Evolutionary conservation across 2,888 invertebrate genomes (phyloP).

Genomic region (Orgyia antiqua): DNA sequence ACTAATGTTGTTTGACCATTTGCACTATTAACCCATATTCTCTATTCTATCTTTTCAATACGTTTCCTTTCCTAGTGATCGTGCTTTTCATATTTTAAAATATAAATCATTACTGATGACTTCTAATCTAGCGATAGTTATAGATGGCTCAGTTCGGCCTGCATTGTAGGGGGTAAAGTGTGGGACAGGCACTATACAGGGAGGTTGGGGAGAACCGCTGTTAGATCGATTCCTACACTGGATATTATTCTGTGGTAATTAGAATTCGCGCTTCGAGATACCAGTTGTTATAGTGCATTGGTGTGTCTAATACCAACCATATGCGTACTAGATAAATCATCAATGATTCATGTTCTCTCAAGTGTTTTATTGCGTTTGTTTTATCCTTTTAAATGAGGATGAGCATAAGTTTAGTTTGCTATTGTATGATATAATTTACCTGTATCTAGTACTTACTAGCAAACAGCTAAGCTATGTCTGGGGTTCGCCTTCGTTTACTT

Average conservation of each 20-base stretch:
- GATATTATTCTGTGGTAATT: slow-evolving; percentile 72
- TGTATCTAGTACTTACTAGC: no score
- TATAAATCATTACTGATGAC: slow-evolving; percentile 38
- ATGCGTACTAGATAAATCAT: slow-evolving; percentile 8
- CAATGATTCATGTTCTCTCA: slow-evolving; percentile 2
- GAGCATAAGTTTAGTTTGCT: no score
- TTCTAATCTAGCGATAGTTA: slow-evolving; percentile 27
- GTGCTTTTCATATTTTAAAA: no score
- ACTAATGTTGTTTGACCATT: no score
- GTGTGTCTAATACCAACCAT: slow-evolving; percentile 6
- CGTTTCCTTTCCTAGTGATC: no score
- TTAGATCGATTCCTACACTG: slow-evolving; percentile 72
- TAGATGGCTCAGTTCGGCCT: slow-evolving; percentile 21
- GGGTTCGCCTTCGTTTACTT: no score
- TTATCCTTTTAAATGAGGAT: no score
- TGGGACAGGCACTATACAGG: slow-evolving; percentile 25
- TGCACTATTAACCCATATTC: no score
- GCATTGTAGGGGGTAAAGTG: slow-evolving; percentile 24
- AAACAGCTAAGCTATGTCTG: no score
- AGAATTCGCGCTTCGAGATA: slow-evolving; percentile 55
- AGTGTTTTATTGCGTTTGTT: no score
- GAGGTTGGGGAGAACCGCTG: slow-evolving; percentile 34
- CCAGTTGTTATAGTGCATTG: slow-evolving; percentile 27
- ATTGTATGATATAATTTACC: no score
- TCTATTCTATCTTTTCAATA: no score